phyloP scores from a whole-genome alignment of 2,888 invertebrate species.

The Euplexia lucipara region DNA sequence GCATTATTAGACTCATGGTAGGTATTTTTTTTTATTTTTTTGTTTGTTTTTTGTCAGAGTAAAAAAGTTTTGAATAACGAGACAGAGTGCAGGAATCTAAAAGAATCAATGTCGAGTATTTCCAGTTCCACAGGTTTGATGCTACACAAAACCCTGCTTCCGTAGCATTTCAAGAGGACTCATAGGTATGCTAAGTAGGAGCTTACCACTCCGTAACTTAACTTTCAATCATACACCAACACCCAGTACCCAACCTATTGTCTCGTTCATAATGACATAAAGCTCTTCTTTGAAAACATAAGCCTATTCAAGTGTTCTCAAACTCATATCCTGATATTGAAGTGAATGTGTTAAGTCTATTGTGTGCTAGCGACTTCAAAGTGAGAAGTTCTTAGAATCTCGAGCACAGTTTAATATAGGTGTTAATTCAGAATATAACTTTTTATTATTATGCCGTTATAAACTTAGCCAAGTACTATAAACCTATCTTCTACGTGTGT shows the following conservation, averaged over 20 bases:
- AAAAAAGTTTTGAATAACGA: too few species aligned
- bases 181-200: not conserved
- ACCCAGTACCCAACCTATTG: conserved; percentile 12
- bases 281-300: conserved; percentile 43
- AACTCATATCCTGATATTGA: conserved; percentile 49
- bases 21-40: too few species aligned
- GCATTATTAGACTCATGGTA: too few species aligned
- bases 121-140: too few species aligned
- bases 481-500: too few species aligned
- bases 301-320: conserved; percentile 50
- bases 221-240: conserved; percentile 24
- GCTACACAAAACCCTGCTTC: too few species aligned
- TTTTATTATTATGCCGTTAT: not conserved
- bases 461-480: too few species aligned
- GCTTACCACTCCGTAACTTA: conserved; percentile 1
- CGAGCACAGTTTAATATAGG: not conserved
- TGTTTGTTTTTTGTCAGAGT: too few species aligned
- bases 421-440: not conserved
- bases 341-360: conserved; percentile 48
- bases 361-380: conserved; percentile 36
- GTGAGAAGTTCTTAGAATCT: conserved; percentile 16
- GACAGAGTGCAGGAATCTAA: too few species aligned
- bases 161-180: not conserved
- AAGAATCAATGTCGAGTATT: too few species aligned
- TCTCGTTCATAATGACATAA: conserved; percentile 41